Base-by-base conservation (phyloP, 2,888 invertebrate genomes). In the Polylopha cassiicola region DNA sequence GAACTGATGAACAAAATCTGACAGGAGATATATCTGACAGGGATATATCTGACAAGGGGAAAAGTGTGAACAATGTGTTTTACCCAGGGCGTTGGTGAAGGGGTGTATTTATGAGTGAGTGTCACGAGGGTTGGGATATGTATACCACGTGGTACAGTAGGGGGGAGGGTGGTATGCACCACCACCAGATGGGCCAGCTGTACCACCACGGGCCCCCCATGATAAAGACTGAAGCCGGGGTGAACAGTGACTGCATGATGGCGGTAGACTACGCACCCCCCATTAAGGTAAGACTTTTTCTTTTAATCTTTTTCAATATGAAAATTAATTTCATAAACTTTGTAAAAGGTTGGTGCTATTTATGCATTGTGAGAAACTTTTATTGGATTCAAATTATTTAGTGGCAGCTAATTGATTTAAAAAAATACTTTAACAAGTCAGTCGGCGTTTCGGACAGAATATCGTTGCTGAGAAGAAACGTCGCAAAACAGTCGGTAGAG, bases 241-340 rank as follows among this genome's bases (percentile, higher is more conserved):
- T 88, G 23, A 88, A 88, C 61, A 89, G 87, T 61, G 89, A 89
- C 65, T 89, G 89, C 48, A 89, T 89, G 89, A 86, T 89, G 78
- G 89, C 89, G 1, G 87, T 89, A 14, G 89, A 89, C 54, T 89
- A 89, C 59, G 89, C 89, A 0, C 87, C 89, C 0, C 89, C 89
- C 11, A 88, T 88, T 65, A 89, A 89, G 89, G 89, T 89, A 78
- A 67, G 85, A 53, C 23, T 63, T 44, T 46, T 37, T 51, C 43
- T 31, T 9, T 46, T n/a, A n/a, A n/a, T n/a, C n/a, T n/a, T n/a
- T n/a, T n/a, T n/a, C n/a, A 18, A 13, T n/a, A 14, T 7, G n/a
- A 15, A 23, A 32, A 39, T 7, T 29, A 20, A 16, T 18, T 24
- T 20, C 15, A 4, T 22, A 18, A 17, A 6, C 4, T 7, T n/a